These are phyloP conservation scores for Drosophila ezoana DNA, from an alignment of 2,888 invertebrate genomes.

Conservation along the genomic window DNA sequence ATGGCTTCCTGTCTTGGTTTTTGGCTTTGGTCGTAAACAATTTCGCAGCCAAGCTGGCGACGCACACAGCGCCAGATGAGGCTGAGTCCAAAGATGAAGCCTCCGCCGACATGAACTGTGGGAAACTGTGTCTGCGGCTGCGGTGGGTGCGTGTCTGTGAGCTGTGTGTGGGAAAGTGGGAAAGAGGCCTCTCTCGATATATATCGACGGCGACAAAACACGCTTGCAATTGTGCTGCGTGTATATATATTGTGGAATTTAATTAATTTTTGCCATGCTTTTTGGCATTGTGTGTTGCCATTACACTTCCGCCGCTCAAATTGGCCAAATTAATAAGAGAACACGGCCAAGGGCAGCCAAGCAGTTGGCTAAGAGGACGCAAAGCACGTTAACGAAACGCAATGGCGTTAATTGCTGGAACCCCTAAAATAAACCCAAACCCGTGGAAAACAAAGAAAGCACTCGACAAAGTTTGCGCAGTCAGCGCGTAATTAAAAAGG, in stretches of 20 bases:
- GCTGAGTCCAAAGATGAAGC: conserved; percentile 14
- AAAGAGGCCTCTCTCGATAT: conserved; percentile 15
- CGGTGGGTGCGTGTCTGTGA: conserved; percentile 17
- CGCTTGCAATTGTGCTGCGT: background rate
- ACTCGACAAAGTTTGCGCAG: conserved; percentile 54
- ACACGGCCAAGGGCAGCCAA: conserved; percentile 50
- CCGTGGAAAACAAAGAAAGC: conserved; percentile 29
- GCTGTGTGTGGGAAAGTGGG: no score
- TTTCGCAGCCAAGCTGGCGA: conserved; percentile 59
- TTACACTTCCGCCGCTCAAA: conserved; percentile 62
- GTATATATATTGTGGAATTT: conserved; percentile 48
- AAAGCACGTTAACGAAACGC: conserved; percentile 42
- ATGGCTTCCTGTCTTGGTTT: conserved; percentile 63
- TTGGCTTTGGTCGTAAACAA: conserved; percentile 63
- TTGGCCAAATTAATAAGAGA: conserved; percentile 70
- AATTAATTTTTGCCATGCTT: conserved; percentile 65
- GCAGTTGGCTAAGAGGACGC: conserved; percentile 32
- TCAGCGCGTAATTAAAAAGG: conserved; percentile 53
- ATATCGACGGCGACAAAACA: conserved; percentile 9
- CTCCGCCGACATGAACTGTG: conserved; percentile 35
- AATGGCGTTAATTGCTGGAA: conserved; percentile 67
- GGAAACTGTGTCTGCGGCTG: conserved; percentile 30
- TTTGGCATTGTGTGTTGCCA: conserved; percentile 39
- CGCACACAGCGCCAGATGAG: conserved; percentile 20
- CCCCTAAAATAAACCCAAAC: conserved; percentile 14